Evolutionary conservation across 2,888 invertebrate species (phyloP), one percentile per base, ranked within the genome.

Genomic region (Drosophila mulleri): DNA sequence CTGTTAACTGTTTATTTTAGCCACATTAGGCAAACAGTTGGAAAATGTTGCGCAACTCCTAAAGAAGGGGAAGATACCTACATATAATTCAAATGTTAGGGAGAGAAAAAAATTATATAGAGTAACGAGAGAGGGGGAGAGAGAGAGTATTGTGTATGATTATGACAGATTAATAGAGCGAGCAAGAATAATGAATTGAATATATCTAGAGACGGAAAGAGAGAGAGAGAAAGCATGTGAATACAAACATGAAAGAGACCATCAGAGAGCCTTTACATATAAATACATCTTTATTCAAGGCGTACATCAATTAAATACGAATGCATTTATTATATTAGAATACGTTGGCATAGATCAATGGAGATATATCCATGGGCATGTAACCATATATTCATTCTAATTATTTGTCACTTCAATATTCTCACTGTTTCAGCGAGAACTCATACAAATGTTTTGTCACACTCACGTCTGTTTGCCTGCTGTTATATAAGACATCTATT

Each of bases 401-500:
- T 44, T 20, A 9, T 7, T 42, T 1, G 18, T 1, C 29, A 56
- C n/a, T 29, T n/a, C 12, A 18, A 12, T 16, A 8, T 54, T 39
- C 26, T n/a, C 37, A 52, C 16, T 37, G 20, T 32, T 6, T 50
- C 12, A 50, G 18, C 18, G 12, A 20, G 20, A 32, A 5, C 37
- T 20, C 20, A 16, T 26, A 7, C 7, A 11, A 12, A n/a, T 7
- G n/a, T 9, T 18, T 14, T 32, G 5, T 9, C 47, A 47, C 44
- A 8, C n/a, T 1, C 3, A 26, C 20, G 20, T 57, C 14, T 20
- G 14, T 16, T 1, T 56, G 14, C 4, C 20, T 11, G 16, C 16
- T n/a, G 1, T 67, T 67, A 16, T 47, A 47, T 56, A 68, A 67
- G 35, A 20, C 12, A 23, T 18, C 47, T 16, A 59, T 59, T 47